Evolutionary conservation across 2,888 invertebrate genomes (phyloP).

Genomic region (Ephialtes manifestator): DNA sequence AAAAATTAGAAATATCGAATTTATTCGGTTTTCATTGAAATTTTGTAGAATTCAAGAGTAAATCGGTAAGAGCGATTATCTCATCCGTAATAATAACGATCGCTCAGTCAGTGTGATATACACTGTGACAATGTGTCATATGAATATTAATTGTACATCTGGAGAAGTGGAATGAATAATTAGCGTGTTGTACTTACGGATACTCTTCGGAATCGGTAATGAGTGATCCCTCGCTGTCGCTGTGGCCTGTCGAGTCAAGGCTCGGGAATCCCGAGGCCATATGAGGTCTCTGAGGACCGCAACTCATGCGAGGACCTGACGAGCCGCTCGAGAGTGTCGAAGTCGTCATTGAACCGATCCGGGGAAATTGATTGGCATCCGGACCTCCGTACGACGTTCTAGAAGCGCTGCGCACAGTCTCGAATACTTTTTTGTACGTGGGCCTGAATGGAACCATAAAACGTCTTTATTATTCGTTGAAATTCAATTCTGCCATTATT

Average conservation of each 20-base stretch:
- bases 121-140: too few species aligned
- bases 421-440: conserved; percentile 95
- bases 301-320: conserved; percentile 88
- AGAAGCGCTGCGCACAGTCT: conserved; percentile 95
- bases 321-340: conserved; percentile 85
- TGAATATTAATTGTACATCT: neutral
- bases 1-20: neutral
- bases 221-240: conserved; percentile 87
- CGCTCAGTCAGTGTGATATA: too few species aligned
- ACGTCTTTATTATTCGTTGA: neutral
- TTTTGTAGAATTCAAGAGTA: neutral
- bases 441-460: conserved; percentile 87
- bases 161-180: neutral
- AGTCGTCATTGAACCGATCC: conserved; percentile 85
- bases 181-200: conserved; percentile 88
- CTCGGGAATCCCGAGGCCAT: conserved; percentile 87
- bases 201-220: conserved; percentile 92
- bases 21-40: neutral
- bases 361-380: conserved; percentile 82
- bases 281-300: conserved; percentile 85
- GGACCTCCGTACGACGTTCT: conserved; percentile 86
- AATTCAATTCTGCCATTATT: neutral
- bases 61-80: too few species aligned
- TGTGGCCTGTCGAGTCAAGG: conserved; percentile 88
- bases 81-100: too few species aligned